phyloP scores from a whole-genome alignment of 2,797 vertebrate species.

The Lindbergichthys nudifrons region DNA sequence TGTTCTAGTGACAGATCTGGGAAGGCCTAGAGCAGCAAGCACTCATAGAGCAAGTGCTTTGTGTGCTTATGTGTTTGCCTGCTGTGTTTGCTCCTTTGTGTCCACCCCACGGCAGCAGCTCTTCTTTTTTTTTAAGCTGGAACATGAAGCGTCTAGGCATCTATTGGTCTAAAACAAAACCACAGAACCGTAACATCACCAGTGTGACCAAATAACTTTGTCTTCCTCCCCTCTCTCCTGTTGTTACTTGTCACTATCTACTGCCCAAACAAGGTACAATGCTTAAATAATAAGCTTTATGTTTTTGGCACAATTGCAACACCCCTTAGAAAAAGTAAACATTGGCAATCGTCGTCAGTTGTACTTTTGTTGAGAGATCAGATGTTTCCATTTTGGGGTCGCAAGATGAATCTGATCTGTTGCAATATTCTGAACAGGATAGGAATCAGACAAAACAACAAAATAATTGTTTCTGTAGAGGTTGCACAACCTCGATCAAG shows the following conservation, averaged over 20 bases:
- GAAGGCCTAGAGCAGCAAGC: slow-evolving; percentile 51
- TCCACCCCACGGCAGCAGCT: slow-evolving; percentile 11
- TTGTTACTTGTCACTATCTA: slow-evolving; percentile 5
- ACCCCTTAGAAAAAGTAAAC: slow-evolving; percentile 10
- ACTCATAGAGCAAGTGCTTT: slow-evolving; percentile 27
- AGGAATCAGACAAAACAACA: background rate
- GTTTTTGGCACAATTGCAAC: slow-evolving; percentile 8
- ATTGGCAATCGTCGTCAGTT: background rate
- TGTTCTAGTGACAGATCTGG: slow-evolving; percentile 76
- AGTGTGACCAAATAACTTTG: background rate
- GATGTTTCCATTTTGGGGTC: background rate
- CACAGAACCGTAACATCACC: background rate
- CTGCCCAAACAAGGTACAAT: background rate
- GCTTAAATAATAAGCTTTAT: slow-evolving; percentile 22
- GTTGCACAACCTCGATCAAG: background rate
- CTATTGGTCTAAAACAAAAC: slow-evolving; percentile 18
- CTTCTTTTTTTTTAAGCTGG: slow-evolving; percentile 6
- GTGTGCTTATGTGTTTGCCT: slow-evolving; percentile 45
- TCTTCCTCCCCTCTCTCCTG: background rate
- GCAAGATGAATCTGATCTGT: background rate
- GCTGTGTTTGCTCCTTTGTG: slow-evolving; percentile 43
- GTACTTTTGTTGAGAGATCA: slow-evolving; percentile 9
- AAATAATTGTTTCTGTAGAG: background rate
- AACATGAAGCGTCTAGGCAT: background rate
- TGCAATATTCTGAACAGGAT: slow-evolving; percentile 1